Conservation (phyloP, 2,797 vertebrate genomes). For the Phoebastria nigripes region DNA sequence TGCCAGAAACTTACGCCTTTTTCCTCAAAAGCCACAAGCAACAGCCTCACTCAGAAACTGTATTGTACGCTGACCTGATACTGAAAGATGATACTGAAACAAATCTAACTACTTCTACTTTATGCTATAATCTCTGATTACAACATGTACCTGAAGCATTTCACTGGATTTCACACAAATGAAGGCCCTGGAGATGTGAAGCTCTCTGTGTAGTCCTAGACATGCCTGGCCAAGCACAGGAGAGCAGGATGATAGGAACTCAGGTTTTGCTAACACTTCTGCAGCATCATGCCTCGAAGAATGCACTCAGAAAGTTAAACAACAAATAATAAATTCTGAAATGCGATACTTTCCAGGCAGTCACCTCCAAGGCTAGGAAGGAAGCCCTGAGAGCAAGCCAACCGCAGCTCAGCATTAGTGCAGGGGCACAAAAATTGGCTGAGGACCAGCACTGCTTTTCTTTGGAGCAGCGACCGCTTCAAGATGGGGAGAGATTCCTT, state of each 20-base stretch:
- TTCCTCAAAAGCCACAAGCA: neutral
- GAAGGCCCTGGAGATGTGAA: neutral
- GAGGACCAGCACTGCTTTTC: neutral
- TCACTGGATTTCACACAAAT: neutral
- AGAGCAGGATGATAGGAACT: neutral
- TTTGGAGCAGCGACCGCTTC: neutral
- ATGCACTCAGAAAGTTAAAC: neutral
- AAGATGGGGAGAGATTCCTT: neutral
- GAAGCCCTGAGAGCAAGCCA: neutral
- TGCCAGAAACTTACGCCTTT: neutral
- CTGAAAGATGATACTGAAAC: neutral
- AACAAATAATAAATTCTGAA: neutral
- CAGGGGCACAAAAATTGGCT: neutral
- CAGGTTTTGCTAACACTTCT: neutral
- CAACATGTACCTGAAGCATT: fast-evolving
- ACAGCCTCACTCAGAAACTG: neutral
- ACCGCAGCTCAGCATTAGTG: neutral
- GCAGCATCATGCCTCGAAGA: neutral
- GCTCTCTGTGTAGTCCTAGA: fast-evolving
- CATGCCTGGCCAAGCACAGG: neutral
- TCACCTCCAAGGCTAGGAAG: neutral
- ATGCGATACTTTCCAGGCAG: neutral
- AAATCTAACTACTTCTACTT: neutral
- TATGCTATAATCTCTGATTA: neutral
- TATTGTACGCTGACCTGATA: neutral